Evolutionary conservation across 2,888 invertebrate genomes (phyloP).

Genomic region (Petrophora chlorosata): DNA sequence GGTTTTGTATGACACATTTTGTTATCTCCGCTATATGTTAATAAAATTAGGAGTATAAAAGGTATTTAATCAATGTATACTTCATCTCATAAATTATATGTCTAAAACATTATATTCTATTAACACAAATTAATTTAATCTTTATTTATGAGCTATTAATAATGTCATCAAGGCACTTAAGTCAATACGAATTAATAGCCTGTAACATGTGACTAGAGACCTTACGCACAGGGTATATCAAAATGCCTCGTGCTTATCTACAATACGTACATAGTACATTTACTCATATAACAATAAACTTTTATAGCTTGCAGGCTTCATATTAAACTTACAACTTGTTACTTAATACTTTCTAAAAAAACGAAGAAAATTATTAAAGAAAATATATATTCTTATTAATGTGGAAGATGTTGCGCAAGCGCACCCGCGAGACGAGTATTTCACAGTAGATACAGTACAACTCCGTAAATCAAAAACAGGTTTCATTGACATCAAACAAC

Average conservation of each 20-base stretch:
- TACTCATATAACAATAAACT: conserved; percentile 13
- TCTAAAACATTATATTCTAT: neutral
- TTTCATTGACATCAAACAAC: conserved; percentile 43
- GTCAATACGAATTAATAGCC: neutral
- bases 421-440: conserved; percentile 31
- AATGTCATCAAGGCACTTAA: neutral
- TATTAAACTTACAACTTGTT: conserved; percentile 9
- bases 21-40: no score
- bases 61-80: no score
- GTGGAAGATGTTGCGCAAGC: conserved; percentile 23
- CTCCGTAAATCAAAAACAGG: conserved; percentile 44
- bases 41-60: no score
- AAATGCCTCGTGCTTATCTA: conserved; percentile 4
- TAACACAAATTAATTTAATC: neutral
- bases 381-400: conserved; percentile 4
- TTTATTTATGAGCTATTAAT: neutral
- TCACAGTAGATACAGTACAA: conserved; percentile 30
- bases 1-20: no score
- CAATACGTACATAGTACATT: conserved; percentile 6
- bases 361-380: conserved; percentile 5
- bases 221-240: conserved; percentile 9
- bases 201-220: neutral
- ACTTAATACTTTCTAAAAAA: conserved; percentile 14
- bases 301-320: conserved; percentile 13
- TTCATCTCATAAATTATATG: neutral